phyloP scores from a whole-genome alignment of 2,113 vertebrate genomes.

The Trichomycterus rosablanca region DNA sequence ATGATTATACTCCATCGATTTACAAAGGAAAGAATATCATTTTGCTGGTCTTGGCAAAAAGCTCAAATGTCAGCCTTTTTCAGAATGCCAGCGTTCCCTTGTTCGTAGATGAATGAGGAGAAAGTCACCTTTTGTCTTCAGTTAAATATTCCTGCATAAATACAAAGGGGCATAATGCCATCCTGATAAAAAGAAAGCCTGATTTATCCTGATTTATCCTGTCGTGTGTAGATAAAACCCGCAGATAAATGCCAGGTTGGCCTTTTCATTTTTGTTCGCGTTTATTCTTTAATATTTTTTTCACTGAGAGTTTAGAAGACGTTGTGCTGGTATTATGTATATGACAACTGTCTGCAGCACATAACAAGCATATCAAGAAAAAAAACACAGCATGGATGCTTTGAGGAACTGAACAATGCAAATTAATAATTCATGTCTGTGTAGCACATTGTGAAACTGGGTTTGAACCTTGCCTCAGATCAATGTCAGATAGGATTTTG shows the following conservation, averaged over 20 bases:
- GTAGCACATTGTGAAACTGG: too few species aligned
- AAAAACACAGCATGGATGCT: neutral
- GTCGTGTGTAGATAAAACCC: conserved; percentile 84
- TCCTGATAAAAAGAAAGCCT: conserved; percentile 74
- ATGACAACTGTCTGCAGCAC: conserved; percentile 9
- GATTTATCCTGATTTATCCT: conserved; percentile 75
- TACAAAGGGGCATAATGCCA: conserved; percentile 81
- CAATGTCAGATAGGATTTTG: too few species aligned
- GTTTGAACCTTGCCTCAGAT: too few species aligned
- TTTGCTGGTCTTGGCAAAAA: conserved; percentile 88
- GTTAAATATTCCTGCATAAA: conserved; percentile 88
- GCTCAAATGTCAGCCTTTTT: conserved; percentile 96
- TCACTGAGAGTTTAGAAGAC: conserved; percentile 31
- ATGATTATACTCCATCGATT: conserved; percentile 91
- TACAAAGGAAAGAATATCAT: conserved; percentile 90
- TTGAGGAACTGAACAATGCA: neutral
- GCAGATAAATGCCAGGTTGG: conserved; percentile 67
- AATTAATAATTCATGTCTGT: too few species aligned
- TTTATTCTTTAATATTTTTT: conserved; percentile 31
- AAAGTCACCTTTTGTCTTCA: conserved; percentile 90
- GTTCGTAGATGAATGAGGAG: conserved; percentile 89
- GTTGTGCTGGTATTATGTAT: conserved; percentile 12
- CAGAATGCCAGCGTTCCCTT: conserved; percentile 89
- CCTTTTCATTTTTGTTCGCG: conserved; percentile 45
- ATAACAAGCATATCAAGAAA: neutral